Conservation (phyloP, 2,113 vertebrate genomes). For the Aptenodytes patagonicus region DNA sequence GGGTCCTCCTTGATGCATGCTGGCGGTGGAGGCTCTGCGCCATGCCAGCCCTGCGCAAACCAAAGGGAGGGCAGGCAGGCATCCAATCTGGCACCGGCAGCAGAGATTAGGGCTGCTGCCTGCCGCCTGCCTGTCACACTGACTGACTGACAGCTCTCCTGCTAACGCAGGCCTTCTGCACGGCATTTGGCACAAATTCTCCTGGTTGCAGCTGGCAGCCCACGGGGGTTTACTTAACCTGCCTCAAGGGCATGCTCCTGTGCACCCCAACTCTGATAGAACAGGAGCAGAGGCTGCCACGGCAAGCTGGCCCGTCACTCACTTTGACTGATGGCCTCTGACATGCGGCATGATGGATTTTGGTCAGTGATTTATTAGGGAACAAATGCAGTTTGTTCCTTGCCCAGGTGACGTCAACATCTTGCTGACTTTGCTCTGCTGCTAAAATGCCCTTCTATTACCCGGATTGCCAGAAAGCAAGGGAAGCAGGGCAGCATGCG, state of each 20-base stretch:
- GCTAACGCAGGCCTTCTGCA: neutral
- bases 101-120: neutral
- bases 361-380: neutral
- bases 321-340: neutral
- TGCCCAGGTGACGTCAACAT: neutral
- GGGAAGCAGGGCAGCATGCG: neutral
- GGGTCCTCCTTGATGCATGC: fast-evolving
- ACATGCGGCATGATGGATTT: neutral
- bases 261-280: neutral
- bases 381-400: conserved; percentile 4
- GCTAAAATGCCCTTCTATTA: neutral
- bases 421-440: neutral
- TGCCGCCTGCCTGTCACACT: neutral
- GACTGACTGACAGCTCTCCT: neutral
- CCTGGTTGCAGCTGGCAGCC: neutral
- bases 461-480: neutral
- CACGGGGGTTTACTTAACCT: neutral
- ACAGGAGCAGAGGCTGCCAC: neutral
- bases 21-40: neutral
- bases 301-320: neutral
- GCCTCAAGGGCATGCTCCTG: neutral
- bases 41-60: neutral
- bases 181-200: neutral
- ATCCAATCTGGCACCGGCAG: neutral
- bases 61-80: neutral